Conservation (phyloP, 2,888 invertebrate species). For the Drosophila setosimentum region DNA sequence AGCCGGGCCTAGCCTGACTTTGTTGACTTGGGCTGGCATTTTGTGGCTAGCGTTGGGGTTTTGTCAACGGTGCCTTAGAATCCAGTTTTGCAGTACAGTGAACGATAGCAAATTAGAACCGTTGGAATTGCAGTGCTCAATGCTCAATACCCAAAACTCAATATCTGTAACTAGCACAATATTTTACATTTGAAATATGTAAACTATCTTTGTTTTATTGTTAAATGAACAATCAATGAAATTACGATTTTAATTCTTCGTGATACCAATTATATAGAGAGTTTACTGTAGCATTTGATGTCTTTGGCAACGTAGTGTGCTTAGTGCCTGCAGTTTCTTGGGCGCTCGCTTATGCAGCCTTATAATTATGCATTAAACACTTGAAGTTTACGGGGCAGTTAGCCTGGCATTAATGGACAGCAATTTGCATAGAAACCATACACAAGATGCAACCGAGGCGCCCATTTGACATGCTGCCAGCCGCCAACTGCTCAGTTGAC, state of each 20-base stretch:
- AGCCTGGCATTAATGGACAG: constrained; percentile 60
- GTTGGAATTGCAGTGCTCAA: neutral
- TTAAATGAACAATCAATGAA: neutral
- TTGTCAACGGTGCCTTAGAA: constrained; percentile 70
- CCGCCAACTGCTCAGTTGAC: constrained; percentile 49
- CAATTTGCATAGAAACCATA: constrained; percentile 75
- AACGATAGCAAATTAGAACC: neutral
- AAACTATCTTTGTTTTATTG: neutral
- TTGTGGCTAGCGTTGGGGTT: constrained; percentile 48
- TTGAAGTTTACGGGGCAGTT: constrained; percentile 69
- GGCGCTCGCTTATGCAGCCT: constrained; percentile 21
- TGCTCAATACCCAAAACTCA: neutral
- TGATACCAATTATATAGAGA: neutral
- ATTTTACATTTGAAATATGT: neutral
- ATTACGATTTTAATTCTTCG: neutral
- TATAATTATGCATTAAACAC: constrained; percentile 78
- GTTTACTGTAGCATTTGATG: constrained; percentile 45
- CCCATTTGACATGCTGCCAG: constrained; percentile 46
- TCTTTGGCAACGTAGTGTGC: constrained; percentile 13
- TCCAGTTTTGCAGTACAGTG: constrained; percentile 53
- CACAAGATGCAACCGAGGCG: constrained; percentile 39
- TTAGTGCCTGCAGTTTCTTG: constrained; percentile 21
- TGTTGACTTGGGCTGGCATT: constrained; percentile 16
- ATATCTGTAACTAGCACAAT: neutral
- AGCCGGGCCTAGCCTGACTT: constrained; percentile 8